A percentile compares a stretch with the other conserved stretches of the same genome.
Conservation (phyloP, 1,140 invertebrate genomes). For the Leptopilina clavipes region DNA sequence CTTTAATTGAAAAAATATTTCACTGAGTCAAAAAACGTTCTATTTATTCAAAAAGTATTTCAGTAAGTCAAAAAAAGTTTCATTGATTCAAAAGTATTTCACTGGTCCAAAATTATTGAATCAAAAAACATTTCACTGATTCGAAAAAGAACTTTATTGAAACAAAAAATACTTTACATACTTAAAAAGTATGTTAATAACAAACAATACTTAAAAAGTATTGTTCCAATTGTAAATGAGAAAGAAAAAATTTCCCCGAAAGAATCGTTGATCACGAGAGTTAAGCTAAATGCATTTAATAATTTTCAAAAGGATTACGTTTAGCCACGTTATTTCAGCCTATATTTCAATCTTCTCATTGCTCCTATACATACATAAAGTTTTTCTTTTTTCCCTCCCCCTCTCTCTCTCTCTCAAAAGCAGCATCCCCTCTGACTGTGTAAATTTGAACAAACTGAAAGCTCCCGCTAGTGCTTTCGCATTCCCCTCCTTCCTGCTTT, state of each 20-base stretch:
- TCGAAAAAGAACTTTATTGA: no score
- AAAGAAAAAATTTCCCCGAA: not conserved
- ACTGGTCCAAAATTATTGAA: no score
- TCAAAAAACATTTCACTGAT: no score
- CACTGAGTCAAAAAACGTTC: no score
- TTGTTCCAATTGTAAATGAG: no score
- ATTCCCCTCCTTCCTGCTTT: not conserved
- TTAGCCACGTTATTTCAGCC: not conserved
- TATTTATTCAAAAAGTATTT: no score
- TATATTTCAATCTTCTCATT: not conserved
- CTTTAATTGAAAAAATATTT: no score
- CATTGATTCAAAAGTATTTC: no score
- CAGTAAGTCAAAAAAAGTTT: no score
- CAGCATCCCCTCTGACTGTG: conserved; percentile 53
- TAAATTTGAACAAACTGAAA: conserved; percentile 65
- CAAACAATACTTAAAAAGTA: no score
- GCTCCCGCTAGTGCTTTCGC: conserved; percentile 26
- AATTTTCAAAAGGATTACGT: conserved; percentile 11
- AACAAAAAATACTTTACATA: no score
- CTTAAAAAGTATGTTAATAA: no score
- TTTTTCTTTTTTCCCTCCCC: conserved; percentile 36
- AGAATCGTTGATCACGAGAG: not conserved
- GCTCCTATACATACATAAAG: conserved; percentile 41
- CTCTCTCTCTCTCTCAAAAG: conserved; percentile 31
- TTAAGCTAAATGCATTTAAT: not conserved